Evolutionary conservation across 2,888 invertebrate species (phyloP).

Genomic region (Dolichomitus sp.): DNA sequence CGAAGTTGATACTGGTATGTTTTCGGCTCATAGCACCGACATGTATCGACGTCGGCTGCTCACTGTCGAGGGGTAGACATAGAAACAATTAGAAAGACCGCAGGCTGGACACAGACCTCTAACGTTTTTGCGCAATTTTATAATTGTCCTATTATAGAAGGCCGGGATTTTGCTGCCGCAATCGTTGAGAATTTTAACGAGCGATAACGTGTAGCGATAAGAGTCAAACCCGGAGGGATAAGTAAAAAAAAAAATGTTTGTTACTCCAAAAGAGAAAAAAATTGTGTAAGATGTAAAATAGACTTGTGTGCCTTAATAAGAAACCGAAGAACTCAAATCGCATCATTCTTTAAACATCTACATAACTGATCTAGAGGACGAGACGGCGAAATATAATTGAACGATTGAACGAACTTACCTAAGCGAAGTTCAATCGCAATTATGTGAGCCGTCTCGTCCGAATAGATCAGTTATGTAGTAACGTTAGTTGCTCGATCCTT

Average conservation of each 20-base stretch:
- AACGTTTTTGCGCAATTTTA: conserved; percentile 38
- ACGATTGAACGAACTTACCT: no score
- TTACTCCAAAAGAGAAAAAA: neutral
- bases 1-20: conserved; percentile 29
- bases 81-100: conserved; percentile 26
- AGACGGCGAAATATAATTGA: conserved; percentile 52
- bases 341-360: conserved; percentile 23
- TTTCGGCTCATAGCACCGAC: conserved; percentile 34
- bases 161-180: neutral
- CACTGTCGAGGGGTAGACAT: neutral
- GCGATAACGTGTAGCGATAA: neutral
- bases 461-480: conserved; percentile 19
- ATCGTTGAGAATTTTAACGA: neutral
- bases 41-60: conserved; percentile 26
- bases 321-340: neutral
- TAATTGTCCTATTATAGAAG: conserved; percentile 26
- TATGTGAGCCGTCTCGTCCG: conserved; percentile 27
- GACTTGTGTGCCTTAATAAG: neutral
- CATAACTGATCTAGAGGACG: conserved; percentile 42
- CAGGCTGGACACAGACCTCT: conserved; percentile 26
- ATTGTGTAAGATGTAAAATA: neutral
- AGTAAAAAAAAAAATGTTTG: neutral
- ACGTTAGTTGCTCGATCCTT: conserved; percentile 45
- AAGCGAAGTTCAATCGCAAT: neutral
- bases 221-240: no score